Percentiles rank a stretch among this genome's conserved stretches.
Conservation (phyloP, 2,797 vertebrate species). For the Discoglossus pictus region DNA sequence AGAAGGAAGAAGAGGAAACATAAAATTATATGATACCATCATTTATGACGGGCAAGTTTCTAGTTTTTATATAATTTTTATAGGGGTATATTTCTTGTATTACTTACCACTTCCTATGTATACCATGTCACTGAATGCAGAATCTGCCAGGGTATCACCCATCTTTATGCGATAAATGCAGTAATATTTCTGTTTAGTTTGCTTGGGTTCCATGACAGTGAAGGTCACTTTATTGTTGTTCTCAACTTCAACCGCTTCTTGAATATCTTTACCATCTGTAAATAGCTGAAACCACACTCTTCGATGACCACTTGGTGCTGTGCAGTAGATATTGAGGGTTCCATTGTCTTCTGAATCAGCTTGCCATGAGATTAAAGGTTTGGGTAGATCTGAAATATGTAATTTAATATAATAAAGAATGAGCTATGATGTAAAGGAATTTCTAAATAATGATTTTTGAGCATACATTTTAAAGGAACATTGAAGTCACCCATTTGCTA, state of each 20-base stretch:
- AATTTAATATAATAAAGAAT: neutral
- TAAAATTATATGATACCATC: too few species aligned
- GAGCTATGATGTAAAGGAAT: too few species aligned
- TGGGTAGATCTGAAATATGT: constrained; percentile 6
- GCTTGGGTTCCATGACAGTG: neutral
- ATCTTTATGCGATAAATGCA: constrained; percentile 27
- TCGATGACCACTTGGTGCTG: neutral
- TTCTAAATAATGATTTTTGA: too few species aligned
- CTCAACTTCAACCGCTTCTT: neutral
- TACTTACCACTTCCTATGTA: neutral
- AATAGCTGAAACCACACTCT: constrained; percentile 26
- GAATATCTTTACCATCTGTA: neutral
- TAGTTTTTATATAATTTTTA: neutral
- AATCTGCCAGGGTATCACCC: constrained; percentile 14
- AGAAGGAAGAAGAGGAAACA: too few species aligned
- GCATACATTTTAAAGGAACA: too few species aligned
- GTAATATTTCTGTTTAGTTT: neutral
- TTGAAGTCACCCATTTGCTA: too few species aligned
- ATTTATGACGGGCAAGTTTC: too few species aligned
- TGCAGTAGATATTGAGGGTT: constrained; percentile 8
- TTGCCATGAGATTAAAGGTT: constrained; percentile 1
- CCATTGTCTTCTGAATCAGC: neutral
- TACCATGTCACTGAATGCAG: constrained; percentile 3
- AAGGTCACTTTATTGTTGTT: neutral
- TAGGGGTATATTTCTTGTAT: neutral